Base-by-base conservation (phyloP, 2,113 vertebrate genomes). In the Smithornis capensis region DNA sequence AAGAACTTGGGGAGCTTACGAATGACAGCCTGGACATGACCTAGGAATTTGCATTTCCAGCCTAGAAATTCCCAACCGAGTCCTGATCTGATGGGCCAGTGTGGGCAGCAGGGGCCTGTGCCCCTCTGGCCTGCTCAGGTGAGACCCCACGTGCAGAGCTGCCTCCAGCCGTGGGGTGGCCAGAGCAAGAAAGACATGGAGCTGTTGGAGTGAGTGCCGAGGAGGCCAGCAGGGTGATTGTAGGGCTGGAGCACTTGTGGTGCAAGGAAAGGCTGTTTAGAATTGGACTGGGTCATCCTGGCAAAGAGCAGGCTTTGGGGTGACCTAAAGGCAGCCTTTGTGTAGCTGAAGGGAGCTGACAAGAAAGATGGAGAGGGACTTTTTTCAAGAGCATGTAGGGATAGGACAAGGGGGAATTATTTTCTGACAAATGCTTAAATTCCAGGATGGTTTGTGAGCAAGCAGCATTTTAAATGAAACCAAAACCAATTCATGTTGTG, bases 371-470 rank as follows among this genome's bases (percentile, higher is more conserved):
- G 17, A 53, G 18, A 29, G 17, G 69, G 15, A n/a, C 10, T 59
- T 7, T 29, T 52, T 42, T 53, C 12, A 12, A 29, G 29, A 18
- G 29, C 7, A 31, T 15, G 17, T 27, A 55, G 29, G 31, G 17
- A 19, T 2, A 42, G 18, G 14, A n/a, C 4, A 37, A 23, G 1
- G 3, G 29, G 6, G 4, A 42, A 19, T 53, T n/a, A n/a, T n/a
- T n/a, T n/a, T n/a, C n/a, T n/a, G n/a, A n/a, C n/a, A n/a, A n/a
- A n/a, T n/a, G n/a, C n/a, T n/a, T n/a, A n/a, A n/a, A n/a, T n/a
- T n/a, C n/a, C n/a, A n/a, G n/a, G n/a, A n/a, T n/a, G n/a, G n/a
- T n/a, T n/a, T n/a, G n/a, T n/a, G n/a, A n/a, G n/a, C n/a, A n/a
- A n/a, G n/a, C n/a, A n/a, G n/a, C n/a, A n/a, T n/a, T n/a, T n/a